Conservation (phyloP, 2,113 vertebrate genomes). For the Salvelinus fontinalis region DNA sequence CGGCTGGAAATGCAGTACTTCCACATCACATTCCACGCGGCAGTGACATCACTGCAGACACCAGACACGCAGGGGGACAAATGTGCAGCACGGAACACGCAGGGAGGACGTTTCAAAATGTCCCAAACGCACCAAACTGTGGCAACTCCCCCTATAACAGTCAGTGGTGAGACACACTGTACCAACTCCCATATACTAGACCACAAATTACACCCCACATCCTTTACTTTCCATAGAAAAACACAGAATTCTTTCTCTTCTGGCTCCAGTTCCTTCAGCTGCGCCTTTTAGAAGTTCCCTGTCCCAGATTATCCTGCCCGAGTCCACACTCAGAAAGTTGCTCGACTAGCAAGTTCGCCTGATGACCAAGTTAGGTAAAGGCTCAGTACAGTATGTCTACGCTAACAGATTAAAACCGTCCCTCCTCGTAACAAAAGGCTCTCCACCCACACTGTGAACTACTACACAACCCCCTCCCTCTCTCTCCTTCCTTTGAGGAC, state of each 20-base stretch:
- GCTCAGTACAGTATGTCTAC: constrained; percentile 29
- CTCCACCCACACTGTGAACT: constrained; percentile 59
- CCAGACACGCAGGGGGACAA: constrained; percentile 58
- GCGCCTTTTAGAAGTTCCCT: constrained; percentile 39
- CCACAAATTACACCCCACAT: constrained; percentile 72
- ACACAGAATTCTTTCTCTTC: constrained; percentile 54
- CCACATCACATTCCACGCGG: constrained; percentile 90
- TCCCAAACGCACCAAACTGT: constrained; percentile 35
- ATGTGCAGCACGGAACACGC: constrained; percentile 42
- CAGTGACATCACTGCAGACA: constrained; percentile 75
- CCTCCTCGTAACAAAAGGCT: constrained; percentile 64
- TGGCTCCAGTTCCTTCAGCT: constrained; percentile 61
- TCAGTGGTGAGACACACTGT: constrained; percentile 57
- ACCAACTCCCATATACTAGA: constrained; percentile 48
- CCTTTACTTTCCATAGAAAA: constrained; percentile 65
- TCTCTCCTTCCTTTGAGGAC: constrained; percentile 37
- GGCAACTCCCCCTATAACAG: constrained; percentile 44
- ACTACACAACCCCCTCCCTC: constrained; percentile 29
- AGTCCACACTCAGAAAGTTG: constrained; percentile 29
- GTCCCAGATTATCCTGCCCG: constrained; percentile 49
- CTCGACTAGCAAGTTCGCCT: constrained; percentile 51
- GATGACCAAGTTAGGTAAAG: constrained; percentile 78
- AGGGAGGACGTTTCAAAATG: constrained; percentile 26
- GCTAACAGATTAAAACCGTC: constrained; percentile 45
- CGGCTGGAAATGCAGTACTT: constrained; percentile 93